Percentiles rank a stretch among this genome's conserved stretches.
These are phyloP conservation scores for Falcunculus frontatus DNA, from an alignment of 2,113 vertebrate genomes.

Conservation along the genomic window DNA sequence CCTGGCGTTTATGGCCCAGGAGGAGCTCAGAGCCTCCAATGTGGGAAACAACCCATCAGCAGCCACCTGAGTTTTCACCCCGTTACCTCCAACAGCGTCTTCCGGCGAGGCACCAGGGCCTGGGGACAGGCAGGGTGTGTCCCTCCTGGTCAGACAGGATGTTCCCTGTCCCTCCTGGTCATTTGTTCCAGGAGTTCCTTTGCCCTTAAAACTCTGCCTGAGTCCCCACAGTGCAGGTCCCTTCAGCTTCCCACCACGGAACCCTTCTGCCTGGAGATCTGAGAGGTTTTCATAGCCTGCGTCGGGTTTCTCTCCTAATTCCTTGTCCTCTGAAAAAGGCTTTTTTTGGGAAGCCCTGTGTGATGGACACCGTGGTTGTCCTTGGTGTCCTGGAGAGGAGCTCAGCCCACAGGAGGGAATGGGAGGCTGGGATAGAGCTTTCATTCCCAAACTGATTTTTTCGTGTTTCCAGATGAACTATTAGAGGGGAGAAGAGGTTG, in stretches of 20 bases:
- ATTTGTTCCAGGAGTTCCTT: background rate
- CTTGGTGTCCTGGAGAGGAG: background rate
- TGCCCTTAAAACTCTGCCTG: background rate
- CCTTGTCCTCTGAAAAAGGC: background rate
- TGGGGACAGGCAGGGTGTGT: background rate
- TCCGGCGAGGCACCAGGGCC: background rate
- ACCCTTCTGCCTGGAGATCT: background rate
- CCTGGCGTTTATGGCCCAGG: background rate
- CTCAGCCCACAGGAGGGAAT: background rate
- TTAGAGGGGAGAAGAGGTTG: background rate
- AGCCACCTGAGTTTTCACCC: background rate
- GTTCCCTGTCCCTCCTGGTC: background rate
- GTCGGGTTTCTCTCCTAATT: background rate
- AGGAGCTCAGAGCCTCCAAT: background rate
- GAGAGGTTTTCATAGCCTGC: background rate
- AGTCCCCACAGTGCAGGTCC: background rate
- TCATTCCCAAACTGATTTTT: background rate
- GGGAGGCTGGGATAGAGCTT: background rate
- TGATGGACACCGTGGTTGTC: fast-evolving
- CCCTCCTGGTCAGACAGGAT: too few relatives aligned
- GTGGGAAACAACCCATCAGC: background rate
- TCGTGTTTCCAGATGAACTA: background rate
- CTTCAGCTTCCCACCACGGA: background rate
- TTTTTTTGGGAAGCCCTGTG: background rate
- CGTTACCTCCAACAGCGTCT: fast-evolving